Conservation (phyloP, 2,797 vertebrate genomes). For the Cryptoblepharus egeriae region DNA sequence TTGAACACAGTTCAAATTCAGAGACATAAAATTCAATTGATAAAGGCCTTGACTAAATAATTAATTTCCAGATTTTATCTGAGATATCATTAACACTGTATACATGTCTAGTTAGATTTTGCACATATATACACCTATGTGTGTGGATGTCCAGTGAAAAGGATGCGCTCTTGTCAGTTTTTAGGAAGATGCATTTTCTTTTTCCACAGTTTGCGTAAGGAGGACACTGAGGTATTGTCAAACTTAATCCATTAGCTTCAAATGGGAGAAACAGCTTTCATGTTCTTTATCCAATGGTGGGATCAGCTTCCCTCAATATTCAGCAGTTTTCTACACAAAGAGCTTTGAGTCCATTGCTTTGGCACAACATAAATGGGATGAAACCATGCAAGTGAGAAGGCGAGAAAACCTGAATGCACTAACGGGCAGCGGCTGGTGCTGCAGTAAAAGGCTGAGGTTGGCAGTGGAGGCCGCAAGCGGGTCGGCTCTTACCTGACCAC, state of each 20-base stretch:
- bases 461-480: conserved; percentile 97
- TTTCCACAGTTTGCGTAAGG: neutral
- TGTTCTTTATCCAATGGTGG: neutral
- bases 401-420: conserved; percentile 96
- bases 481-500: conserved; percentile 99
- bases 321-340: conserved; percentile 6
- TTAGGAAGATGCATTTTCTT: neutral
- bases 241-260: neutral
- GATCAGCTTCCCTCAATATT: neutral
- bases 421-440: conserved; percentile 99
- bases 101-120: neutral
- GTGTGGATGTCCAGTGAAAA: neutral
- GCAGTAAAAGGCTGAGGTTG: conserved; percentile 99
- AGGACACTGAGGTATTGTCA: neutral
- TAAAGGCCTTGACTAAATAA: neutral
- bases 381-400: conserved; percentile 85
- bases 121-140: neutral
- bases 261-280: neutral
- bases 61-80: neutral
- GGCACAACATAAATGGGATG: conserved; percentile 65
- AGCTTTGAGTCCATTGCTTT: conserved; percentile 66
- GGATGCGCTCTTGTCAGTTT: neutral
- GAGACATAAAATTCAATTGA: neutral
- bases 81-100: neutral
- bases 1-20: neutral